Percentiles rank a stretch among this genome's conserved stretches.
phyloP scores from a whole-genome alignment of 2,888 invertebrate genomes.

The Andricus curvator region DNA sequence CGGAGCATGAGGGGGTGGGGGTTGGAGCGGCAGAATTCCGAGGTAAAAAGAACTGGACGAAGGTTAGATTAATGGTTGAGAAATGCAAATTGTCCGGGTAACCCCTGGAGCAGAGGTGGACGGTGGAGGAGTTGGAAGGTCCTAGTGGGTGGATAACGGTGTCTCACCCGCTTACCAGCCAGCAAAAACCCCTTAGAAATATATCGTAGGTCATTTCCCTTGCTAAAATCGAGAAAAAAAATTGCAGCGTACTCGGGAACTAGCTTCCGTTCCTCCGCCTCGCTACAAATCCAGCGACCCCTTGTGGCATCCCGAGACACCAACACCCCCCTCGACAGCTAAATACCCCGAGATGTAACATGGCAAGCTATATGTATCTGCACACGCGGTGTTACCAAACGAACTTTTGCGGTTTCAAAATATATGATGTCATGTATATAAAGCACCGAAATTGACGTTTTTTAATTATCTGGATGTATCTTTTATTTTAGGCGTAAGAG shows the following conservation, averaged over 20 bases:
- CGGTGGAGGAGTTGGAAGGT: conserved; percentile 39
- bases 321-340: conserved; percentile 43
- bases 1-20: conserved; percentile 36
- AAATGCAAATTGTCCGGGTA: conserved; percentile 75
- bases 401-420: neutral
- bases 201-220: conserved; percentile 77
- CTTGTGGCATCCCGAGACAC: conserved; percentile 47
- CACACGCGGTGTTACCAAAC: conserved; percentile 37
- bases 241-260: conserved; percentile 61
- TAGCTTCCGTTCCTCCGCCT: conserved; percentile 53
- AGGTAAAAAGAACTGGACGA: conserved; percentile 63
- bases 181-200: conserved; percentile 75
- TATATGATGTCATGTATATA: neutral
- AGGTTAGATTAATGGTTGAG: conserved; percentile 77
- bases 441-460: neutral
- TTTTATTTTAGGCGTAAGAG: neutral
- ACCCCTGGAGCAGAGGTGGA: conserved; percentile 48
- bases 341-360: conserved; percentile 45
- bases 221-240: conserved; percentile 74
- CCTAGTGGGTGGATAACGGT: conserved; percentile 61
- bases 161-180: conserved; percentile 66
- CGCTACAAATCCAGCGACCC: conserved; percentile 43
- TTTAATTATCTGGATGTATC: neutral
- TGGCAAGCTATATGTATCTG: conserved; percentile 43
- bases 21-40: conserved; percentile 36